A percentile compares a stretch with the other conserved stretches of the same genome.
phyloP scores from a whole-genome alignment of 2,113 vertebrate genomes.

The Glareola pratincola region DNA sequence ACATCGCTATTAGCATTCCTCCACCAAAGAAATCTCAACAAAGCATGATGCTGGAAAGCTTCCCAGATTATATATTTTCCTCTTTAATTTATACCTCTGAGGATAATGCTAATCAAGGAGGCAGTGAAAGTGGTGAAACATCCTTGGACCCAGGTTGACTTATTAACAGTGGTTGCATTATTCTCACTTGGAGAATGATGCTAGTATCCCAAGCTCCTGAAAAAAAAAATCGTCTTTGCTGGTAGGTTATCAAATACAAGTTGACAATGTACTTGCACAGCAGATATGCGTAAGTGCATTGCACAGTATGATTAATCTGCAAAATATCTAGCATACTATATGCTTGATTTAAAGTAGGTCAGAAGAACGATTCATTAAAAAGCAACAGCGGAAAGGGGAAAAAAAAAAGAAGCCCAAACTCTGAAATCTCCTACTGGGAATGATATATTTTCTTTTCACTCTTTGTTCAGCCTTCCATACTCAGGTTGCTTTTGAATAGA shows the following conservation, averaged over 20 bases:
- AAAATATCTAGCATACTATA: conserved; percentile 37
- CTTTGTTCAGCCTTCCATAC: not conserved
- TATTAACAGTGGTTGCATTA: conserved; percentile 27
- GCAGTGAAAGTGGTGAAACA: not conserved
- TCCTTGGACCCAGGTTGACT: not conserved
- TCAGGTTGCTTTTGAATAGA: not conserved
- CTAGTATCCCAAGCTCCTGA: not conserved
- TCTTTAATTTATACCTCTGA: conserved; percentile 56
- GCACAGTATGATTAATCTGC: conserved; percentile 42
- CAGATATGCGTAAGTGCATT: conserved; percentile 42
- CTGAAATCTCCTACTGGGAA: not conserved
- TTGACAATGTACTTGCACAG: conserved; percentile 43
- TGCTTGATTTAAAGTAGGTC: conserved; percentile 23
- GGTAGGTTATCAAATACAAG: conserved; percentile 32
- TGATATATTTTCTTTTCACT: not conserved
- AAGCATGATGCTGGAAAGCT: conserved; percentile 40
- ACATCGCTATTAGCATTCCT: not conserved
- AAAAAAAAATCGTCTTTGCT: not conserved
- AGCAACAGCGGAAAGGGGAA: not conserved
- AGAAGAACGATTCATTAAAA: conserved; percentile 42
- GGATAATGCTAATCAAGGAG: conserved; percentile 40
- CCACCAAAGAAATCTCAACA: conserved; percentile 16
- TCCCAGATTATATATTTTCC: conserved; percentile 57
- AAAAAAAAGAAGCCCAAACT: not conserved
- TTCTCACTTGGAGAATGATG: not conserved